These are phyloP conservation scores for Rhodeus uyekii DNA, from an alignment of 2,797 vertebrate species.

Conservation along the genomic window DNA sequence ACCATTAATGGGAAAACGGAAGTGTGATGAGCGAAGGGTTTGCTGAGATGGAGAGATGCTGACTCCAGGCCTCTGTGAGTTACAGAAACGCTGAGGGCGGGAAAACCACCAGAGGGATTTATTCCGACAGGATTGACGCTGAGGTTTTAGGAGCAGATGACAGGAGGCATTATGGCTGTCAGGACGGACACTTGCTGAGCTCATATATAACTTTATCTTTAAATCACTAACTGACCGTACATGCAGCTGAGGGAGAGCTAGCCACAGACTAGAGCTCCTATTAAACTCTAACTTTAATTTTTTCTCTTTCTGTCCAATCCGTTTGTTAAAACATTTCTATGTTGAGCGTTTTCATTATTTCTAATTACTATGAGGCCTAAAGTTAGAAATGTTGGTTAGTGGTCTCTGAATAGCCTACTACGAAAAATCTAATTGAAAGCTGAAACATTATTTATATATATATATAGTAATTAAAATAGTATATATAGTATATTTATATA, in stretches of 20 bases:
- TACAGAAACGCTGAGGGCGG: slow-evolving; percentile 52
- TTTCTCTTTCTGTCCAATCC: background rate
- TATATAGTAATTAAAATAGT: background rate
- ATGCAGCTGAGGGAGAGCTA: background rate
- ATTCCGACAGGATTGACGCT: slow-evolving; percentile 38
- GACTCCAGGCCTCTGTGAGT: slow-evolving; percentile 37
- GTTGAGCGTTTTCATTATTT: background rate
- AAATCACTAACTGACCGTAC: slow-evolving; percentile 8
- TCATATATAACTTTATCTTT: slow-evolving; percentile 32
- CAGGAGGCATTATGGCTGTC: slow-evolving; percentile 37
- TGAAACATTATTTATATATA: background rate
- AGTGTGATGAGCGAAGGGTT: slow-evolving; percentile 50
- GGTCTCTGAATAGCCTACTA: background rate
- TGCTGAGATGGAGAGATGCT: slow-evolving; percentile 52
- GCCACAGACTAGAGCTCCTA: background rate
- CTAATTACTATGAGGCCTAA: no score
- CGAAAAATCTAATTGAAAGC: background rate
- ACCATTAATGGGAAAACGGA: slow-evolving; percentile 48
- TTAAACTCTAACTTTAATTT: background rate
- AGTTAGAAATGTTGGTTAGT: background rate
- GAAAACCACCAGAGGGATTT: slow-evolving; percentile 47
- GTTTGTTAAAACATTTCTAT: background rate
- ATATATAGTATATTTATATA: no score
- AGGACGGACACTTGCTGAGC: slow-evolving; percentile 40
- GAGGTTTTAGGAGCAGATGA: slow-evolving; percentile 38